Base-by-base conservation (phyloP, 1,140 invertebrate genomes). In the Gryon sp. region DNA sequence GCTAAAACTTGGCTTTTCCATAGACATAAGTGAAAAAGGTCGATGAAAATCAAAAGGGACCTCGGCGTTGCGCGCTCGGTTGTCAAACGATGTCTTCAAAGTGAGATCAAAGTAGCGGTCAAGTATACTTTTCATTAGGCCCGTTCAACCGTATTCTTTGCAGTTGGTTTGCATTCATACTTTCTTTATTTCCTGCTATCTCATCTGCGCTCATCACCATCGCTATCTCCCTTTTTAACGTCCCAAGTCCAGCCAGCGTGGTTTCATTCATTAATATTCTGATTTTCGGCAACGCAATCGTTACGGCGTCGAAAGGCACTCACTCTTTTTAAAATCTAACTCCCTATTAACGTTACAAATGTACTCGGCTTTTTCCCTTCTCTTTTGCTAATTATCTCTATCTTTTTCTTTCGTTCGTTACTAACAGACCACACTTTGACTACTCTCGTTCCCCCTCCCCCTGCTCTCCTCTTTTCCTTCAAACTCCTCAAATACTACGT, bases 261-360 rank as follows among this genome's bases (percentile, higher is more conserved):
- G 68, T 48, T 70, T 72, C 73, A 81, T 81, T 81, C 79, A 81
- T 81, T 81, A 81, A 81, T 81, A 76, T 73, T 76, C 79, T 76
- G 60, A 79, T 79, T 81, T 79, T 81, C 53, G 73, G 69, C 65
- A 74, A 60, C 53, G 59, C 40, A 46, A 69, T 68, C 68, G 30
- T 38, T 45, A 9, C 19, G 30, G 53, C 68, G 53, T 69, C 62
- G 59, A 66, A 78, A 73, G 63, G 76, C 68, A 24, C 34, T 55
- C 38, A 46, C 28, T 28, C 60, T 69, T 69, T 78, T 68, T 62
- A 72, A 52, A 40, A n/a, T n/a, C n/a, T 18, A 63, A 57, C 63
- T 40, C 9, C 15, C 4, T n/a, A n/a, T n/a, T n/a, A n/a, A 7
- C 32, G 20, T 57, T 41, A 16, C 28, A 34, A 62, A 36, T n/a